Evolutionary conservation across 1,140 invertebrate species (phyloP).

Genomic region (Lamellibrachia luymesi): DNA sequence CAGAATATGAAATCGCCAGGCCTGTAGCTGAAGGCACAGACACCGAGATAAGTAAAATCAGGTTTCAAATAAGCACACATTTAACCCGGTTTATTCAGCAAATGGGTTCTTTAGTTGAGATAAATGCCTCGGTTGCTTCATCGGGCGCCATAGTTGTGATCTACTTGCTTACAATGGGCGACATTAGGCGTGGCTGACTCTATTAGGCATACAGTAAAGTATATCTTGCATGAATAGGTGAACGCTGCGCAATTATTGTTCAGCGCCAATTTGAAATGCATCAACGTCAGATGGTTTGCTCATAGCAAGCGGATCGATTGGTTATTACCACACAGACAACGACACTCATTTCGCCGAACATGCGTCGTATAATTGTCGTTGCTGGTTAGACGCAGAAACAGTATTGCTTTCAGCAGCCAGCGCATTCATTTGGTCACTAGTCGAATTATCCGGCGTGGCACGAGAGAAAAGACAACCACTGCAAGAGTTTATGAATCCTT

Average conservation of each 20-base stretch:
- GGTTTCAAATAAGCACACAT: neutral
- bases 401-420: neutral
- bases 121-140: neutral
- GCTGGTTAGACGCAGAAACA: neutral
- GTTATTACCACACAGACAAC: neutral
- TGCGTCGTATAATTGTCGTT: neutral
- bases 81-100: neutral
- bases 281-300: neutral
- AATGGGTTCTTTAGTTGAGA: neutral
- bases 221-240: neutral
- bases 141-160: neutral
- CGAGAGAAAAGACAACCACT: no score
- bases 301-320: neutral
- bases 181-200: no score
- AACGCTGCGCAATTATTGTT: neutral
- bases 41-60: neutral
- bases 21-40: neutral
- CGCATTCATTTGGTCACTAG: neutral
- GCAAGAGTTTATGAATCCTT: no score
- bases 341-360: neutral
- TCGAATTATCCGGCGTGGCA: no score
- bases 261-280: neutral
- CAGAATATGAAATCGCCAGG: no score
- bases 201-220: neutral
- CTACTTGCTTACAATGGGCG: no score